Percentiles rank a stretch among this genome's conserved stretches.
phyloP scores from a whole-genome alignment of 2,113 vertebrate species.

The Trinectes maculatus region DNA sequence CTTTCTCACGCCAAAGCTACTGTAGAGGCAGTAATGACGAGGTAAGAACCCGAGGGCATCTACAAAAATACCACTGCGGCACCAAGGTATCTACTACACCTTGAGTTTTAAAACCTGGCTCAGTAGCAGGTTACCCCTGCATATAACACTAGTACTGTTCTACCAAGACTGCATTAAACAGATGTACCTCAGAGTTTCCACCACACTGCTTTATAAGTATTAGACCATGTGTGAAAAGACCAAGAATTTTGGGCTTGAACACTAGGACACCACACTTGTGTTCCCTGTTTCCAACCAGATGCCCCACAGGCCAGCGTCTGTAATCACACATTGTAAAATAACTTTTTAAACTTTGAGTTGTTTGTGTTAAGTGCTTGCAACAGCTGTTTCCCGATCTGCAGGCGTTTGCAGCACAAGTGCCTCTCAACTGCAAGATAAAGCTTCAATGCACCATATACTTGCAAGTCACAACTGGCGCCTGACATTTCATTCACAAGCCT shows the following conservation, averaged over 20 bases:
- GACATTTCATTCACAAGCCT: constrained; percentile 18
- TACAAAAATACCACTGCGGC: constrained; percentile 23
- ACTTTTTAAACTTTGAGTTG: constrained; percentile 63
- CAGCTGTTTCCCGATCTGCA: constrained; percentile 64
- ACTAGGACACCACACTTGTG: constrained; percentile 31
- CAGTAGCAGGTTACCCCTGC: not conserved
- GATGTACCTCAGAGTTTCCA: not conserved
- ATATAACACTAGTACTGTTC: too few relatives aligned
- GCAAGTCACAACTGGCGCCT: constrained; percentile 35
- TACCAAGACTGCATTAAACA: too few relatives aligned
- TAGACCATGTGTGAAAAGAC: constrained; percentile 1
- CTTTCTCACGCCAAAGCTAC: constrained; percentile 64
- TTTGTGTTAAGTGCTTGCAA: constrained; percentile 48
- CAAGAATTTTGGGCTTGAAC: constrained; percentile 13
- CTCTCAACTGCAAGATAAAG: constrained; percentile 30
- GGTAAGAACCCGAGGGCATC: constrained; percentile 26
- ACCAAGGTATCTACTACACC: not conserved
- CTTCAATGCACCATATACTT: constrained; percentile 23
- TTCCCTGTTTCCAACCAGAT: constrained; percentile 63
- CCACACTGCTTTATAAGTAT: not conserved
- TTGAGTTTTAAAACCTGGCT: not conserved
- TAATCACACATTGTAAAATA: constrained; percentile 74
- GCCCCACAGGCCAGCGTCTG: constrained; percentile 30
- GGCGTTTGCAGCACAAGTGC: constrained; percentile 15
- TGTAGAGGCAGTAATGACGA: constrained; percentile 3